Percentiles rank a stretch among this genome's conserved stretches.
Conservation (phyloP, 53 echinoderm and acorn worm genomes). For the Henricia sp. region DNA sequence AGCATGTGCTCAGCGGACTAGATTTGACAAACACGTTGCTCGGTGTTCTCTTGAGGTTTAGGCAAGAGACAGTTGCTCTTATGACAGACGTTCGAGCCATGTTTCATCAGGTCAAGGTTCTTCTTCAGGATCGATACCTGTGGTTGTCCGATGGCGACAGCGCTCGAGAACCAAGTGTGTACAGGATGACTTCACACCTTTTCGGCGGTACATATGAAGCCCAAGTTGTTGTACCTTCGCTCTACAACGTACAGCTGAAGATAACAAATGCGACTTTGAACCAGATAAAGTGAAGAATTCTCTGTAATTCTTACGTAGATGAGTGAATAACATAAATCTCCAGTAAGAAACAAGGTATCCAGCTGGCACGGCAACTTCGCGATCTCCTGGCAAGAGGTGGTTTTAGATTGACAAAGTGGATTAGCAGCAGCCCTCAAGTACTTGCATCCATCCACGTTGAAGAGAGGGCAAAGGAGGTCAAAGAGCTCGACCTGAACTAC, state of each 20-base stretch:
- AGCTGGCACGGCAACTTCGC: constrained; percentile 27
- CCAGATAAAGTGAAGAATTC: neutral
- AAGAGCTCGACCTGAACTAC: constrained; percentile 58
- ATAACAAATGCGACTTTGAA: neutral
- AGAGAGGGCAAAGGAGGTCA: constrained; percentile 55
- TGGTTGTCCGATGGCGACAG: constrained; percentile 55
- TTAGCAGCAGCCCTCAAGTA: constrained; percentile 47
- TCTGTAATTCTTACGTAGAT: constrained; percentile 60
- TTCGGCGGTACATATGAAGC: constrained; percentile 15
- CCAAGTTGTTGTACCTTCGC: constrained; percentile 15
- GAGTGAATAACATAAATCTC: constrained; percentile 50
- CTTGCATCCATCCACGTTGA: constrained; percentile 46
- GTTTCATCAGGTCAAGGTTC: no score
- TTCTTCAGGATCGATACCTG: no score
- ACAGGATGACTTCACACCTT: constrained; percentile 5
- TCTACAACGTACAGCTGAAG: constrained; percentile 5
- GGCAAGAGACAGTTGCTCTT: neutral
- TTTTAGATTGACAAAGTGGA: constrained; percentile 62
- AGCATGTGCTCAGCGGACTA: constrained; percentile 17
- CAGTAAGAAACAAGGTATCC: constrained; percentile 29
- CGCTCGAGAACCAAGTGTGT: neutral
- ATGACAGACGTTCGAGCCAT: neutral
- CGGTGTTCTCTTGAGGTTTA: constrained; percentile 10
- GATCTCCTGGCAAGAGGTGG: constrained; percentile 46
- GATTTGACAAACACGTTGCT: constrained; percentile 20